phyloP scores from a whole-genome alignment of 2,888 invertebrate species.

The Zhuqinia jingwanae region DNA sequence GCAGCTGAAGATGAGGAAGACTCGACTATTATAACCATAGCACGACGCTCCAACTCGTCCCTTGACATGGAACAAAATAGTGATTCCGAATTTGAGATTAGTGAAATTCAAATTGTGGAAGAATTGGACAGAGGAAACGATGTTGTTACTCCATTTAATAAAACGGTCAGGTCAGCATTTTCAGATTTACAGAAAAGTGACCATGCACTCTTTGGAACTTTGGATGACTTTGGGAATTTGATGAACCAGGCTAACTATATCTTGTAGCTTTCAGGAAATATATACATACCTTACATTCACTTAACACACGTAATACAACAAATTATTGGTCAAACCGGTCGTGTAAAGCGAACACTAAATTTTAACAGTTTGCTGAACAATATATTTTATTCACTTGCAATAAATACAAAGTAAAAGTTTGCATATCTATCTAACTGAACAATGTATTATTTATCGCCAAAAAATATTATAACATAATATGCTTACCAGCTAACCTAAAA shows the following conservation, averaged over 20 bases:
- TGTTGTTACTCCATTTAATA: conserved; percentile 31
- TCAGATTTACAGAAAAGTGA: conserved; percentile 41
- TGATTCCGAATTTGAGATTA: conserved; percentile 3
- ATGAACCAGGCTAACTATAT: conserved; percentile 36
- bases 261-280: background rate
- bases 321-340: background rate
- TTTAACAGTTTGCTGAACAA: conserved; percentile 1
- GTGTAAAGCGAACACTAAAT: conserved; percentile 12
- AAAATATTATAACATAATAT: too few relatives aligned
- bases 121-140: background rate
- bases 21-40: background rate
- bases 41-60: background rate
- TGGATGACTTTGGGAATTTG: conserved; percentile 53
- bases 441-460: too few relatives aligned
- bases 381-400: background rate
- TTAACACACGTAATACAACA: too few relatives aligned
- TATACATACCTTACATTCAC: too few relatives aligned
- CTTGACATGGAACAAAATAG: background rate
- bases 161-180: conserved; percentile 41
- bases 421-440: too few relatives aligned
- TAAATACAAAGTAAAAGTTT: conserved; percentile 10
- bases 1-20: background rate
- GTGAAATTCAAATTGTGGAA: conserved; percentile 42
- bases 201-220: conserved; percentile 40
- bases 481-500: too few relatives aligned